phyloP scores from a whole-genome alignment of 2,113 vertebrate genomes.

The Ptilonorhynchus violaceus region DNA sequence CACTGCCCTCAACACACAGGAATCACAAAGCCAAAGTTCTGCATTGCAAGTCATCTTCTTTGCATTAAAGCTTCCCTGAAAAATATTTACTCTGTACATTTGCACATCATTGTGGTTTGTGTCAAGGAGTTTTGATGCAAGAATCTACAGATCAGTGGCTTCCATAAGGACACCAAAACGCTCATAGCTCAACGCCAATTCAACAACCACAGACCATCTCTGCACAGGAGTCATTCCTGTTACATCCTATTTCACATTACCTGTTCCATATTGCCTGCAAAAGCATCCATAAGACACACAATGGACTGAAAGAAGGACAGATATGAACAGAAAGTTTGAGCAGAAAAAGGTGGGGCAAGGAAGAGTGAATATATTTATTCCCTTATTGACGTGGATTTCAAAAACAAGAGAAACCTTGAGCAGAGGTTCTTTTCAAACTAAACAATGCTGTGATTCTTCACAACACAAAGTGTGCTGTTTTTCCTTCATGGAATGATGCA shows the following conservation, averaged over 20 bases:
- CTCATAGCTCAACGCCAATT: background rate
- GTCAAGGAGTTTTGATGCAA: background rate
- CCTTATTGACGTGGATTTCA: background rate
- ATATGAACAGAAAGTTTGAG: background rate
- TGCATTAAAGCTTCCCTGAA: background rate
- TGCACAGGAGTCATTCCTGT: background rate
- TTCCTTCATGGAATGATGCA: background rate
- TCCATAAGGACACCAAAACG: background rate
- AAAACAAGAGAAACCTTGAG: background rate
- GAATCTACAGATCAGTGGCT: background rate
- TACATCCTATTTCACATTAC: background rate
- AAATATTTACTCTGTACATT: background rate
- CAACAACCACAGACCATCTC: background rate
- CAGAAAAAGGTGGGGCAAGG: background rate
- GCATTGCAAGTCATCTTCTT: background rate
- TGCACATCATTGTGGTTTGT: background rate
- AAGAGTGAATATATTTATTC: background rate
- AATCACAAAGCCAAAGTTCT: background rate
- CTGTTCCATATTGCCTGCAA: background rate
- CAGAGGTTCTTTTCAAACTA: background rate
- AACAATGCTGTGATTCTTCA: background rate
- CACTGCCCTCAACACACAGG: background rate
- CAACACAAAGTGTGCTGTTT: background rate
- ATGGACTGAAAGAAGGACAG: background rate
- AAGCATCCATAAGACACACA: background rate